Conservation (phyloP, 2,797 vertebrate genomes). For the Dendrocincla tyrannina region DNA sequence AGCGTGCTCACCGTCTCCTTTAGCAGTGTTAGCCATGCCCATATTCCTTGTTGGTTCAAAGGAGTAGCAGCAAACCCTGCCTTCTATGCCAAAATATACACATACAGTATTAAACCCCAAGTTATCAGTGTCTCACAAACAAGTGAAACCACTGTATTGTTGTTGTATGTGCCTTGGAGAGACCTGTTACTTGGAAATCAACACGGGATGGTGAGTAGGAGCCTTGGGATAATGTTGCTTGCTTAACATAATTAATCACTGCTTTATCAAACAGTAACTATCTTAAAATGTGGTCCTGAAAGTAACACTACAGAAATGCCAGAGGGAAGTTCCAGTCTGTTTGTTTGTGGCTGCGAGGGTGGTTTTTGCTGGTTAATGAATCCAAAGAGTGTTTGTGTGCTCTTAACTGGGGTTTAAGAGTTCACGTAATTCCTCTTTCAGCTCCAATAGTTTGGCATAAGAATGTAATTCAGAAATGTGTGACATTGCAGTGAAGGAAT, state of each 20-base stretch:
- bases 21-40: background rate
- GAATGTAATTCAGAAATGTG: background rate
- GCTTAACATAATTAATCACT: conserved; percentile 2
- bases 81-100: background rate
- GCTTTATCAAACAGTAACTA: conserved; percentile 13
- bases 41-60: background rate
- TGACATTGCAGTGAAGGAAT: background rate
- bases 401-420: background rate
- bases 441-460: background rate
- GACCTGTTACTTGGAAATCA: background rate
- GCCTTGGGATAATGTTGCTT: background rate
- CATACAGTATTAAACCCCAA: background rate
- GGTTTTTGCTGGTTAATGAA: conserved; percentile 39
- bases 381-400: background rate
- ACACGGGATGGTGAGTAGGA: background rate
- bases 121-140: background rate
- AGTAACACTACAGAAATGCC: background rate
- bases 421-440: conserved; percentile 6
- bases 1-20: background rate
- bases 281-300: background rate
- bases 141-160: background rate
- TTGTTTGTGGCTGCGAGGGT: background rate
- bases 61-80: background rate
- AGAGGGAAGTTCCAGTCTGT: conserved; percentile 32
- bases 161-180: background rate